Percentiles rank a stretch among this genome's conserved stretches.
Evolutionary conservation across 1,140 invertebrate genomes (phyloP).

Genomic region (Sinella curviseta): DNA sequence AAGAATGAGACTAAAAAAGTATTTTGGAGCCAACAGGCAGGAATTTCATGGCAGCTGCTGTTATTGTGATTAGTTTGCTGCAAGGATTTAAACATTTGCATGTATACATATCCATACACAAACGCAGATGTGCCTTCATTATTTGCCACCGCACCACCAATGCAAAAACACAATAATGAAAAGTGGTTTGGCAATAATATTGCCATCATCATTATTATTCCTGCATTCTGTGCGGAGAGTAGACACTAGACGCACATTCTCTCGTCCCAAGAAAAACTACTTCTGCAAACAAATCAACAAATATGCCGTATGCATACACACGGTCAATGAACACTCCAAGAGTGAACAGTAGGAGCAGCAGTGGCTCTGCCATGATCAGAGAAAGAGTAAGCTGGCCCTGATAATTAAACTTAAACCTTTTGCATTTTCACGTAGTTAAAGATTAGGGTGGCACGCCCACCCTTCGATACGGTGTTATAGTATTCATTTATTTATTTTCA

Average conservation of each 20-base stretch:
- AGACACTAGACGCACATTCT: not conserved
- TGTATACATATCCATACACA: too few relatives aligned
- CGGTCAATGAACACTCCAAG: slow-evolving; percentile 18
- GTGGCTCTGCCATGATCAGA: not conserved
- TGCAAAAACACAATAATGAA: not conserved
- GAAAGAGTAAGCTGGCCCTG: slow-evolving; percentile 12
- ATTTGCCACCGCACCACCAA: not conserved
- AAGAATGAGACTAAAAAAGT: too few relatives aligned
- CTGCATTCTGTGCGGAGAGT: not conserved
- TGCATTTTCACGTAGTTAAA: not conserved
- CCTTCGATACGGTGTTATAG: not conserved
- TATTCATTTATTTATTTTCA: too few relatives aligned
- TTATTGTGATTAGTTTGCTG: too few relatives aligned
- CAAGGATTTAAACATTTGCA: too few relatives aligned
- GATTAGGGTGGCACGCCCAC: not conserved
- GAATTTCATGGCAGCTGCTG: too few relatives aligned
- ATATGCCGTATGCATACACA: slow-evolving; percentile 8
- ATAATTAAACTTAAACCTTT: not conserved
- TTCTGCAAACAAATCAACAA: not conserved
- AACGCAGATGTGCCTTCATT: not conserved
- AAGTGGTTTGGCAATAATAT: not conserved
- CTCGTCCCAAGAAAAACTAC: not conserved
- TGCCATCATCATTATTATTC: not conserved
- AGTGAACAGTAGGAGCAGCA: not conserved
- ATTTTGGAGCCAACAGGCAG: too few relatives aligned